Base-by-base conservation (phyloP, 2,888 invertebrate species). In the Tenodera sinensis region DNA sequence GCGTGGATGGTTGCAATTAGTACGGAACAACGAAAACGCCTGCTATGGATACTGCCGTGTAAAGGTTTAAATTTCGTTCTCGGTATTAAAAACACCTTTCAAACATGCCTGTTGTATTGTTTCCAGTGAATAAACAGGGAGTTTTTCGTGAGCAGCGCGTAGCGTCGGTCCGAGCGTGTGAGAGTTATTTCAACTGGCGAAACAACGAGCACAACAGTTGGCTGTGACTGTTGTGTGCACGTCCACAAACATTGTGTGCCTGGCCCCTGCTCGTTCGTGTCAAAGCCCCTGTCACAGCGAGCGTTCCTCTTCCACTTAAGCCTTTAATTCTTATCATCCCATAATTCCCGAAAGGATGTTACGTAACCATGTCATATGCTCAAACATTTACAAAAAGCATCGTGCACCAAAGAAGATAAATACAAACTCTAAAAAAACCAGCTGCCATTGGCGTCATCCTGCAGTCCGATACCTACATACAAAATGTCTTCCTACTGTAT, bases 181-280 rank as follows among this genome's bases (percentile, higher is more conserved):
- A 87, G 86, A 86, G 87, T 81, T 87, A 87, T 83, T 87, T 71
- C 42, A 30, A 34, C 87, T 87, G 54, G 54, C 20, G 20, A 3
- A 25, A 71, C n/a, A n/a, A n/a, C 87, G 27, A 28, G 25, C 81
- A 34, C 82, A 87, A 87, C 87, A 87, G 82, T 87, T 87, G 87
- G 87, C 83, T 15, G 34, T 87, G 87, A 87, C 87, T 87, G 87
- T 34, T 34, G 71, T 81, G 20, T 6, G 12, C 81, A 20, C 87
- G 20, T 82, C 83, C 87, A 87, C 87, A 83, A 87, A 87, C 87
- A 87, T 87, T 28, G 28, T 28, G 47, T 42, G n/a, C n/a, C n/a
- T n/a, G 42, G 42, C 54, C 54, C 54, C 85, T 85, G 12, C 85
- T 28, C 83, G 83, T 83, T 28, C 83, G 83, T 83, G 28, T 83